These are phyloP conservation scores for Colossoma macropomum DNA, from an alignment of 2,113 vertebrate species.

Conservation along the genomic window DNA sequence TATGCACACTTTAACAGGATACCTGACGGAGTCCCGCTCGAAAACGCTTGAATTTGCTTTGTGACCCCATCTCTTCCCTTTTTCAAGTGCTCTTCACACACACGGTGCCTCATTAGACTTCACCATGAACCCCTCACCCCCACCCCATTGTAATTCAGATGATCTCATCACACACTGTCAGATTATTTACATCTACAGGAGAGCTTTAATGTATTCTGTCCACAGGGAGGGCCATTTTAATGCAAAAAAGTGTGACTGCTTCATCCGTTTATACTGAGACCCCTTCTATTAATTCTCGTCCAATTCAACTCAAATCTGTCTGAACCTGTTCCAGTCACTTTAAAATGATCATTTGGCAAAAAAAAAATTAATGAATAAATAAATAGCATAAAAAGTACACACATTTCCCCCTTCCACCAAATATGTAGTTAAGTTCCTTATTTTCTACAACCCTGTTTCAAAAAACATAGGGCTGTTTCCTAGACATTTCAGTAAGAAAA, in stretches of 20 bases:
- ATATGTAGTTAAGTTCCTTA: no score
- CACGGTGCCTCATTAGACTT: constrained; percentile 31
- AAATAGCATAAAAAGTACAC: no score
- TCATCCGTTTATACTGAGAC: background rate
- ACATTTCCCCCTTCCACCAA: no score
- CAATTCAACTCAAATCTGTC: constrained; percentile 2
- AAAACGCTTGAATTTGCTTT: background rate
- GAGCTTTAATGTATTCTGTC: constrained; percentile 25
- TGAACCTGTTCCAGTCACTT: background rate
- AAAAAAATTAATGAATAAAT: background rate
- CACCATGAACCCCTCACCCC: constrained; percentile 3
- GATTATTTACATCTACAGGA: constrained; percentile 34
- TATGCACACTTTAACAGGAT: constrained; percentile 13
- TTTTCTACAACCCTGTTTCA: no score
- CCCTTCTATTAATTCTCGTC: background rate
- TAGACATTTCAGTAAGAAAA: no score
- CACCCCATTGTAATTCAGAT: constrained; percentile 40
- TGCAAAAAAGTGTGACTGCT: constrained; percentile 8
- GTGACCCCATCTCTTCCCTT: constrained; percentile 22
- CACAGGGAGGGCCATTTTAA: constrained; percentile 28
- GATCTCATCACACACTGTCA: constrained; percentile 28
- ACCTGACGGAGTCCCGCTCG: background rate
- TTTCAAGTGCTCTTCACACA: constrained; percentile 48
- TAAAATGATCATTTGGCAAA: background rate
- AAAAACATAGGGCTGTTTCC: no score